Conservation (phyloP, 2,888 invertebrate species). For the Hypolimnas misippus region DNA sequence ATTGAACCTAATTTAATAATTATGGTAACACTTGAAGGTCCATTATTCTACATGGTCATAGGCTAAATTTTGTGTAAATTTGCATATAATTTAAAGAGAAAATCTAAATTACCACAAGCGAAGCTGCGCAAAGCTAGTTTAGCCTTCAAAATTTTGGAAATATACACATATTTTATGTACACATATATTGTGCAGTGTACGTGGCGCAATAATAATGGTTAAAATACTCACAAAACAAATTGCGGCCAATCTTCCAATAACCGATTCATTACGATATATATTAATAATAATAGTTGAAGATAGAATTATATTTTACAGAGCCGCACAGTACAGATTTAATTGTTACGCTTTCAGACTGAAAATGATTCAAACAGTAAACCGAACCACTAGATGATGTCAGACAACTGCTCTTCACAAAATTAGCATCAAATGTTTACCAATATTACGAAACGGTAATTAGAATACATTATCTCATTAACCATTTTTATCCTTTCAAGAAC, state of each 20-base stretch:
- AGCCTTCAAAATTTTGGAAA: too few relatives aligned
- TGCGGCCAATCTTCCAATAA: slow-evolving; percentile 52
- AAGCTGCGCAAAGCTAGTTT: too few relatives aligned
- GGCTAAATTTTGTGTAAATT: too few relatives aligned
- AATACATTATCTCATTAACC: slow-evolving; percentile 22
- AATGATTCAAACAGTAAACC: slow-evolving; percentile 67
- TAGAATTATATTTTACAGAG: slow-evolving; percentile 30
- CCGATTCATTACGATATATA: slow-evolving; percentile 49
- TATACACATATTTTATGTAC: too few relatives aligned
- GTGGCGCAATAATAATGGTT: not conserved
- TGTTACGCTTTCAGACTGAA: slow-evolving; percentile 53
- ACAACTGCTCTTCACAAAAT: slow-evolving; percentile 58
- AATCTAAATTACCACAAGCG: too few relatives aligned
- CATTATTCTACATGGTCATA: too few relatives aligned
- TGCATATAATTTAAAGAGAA: too few relatives aligned
- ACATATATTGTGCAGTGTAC: too few relatives aligned
- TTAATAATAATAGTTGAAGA: not conserved
- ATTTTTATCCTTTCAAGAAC: slow-evolving; percentile 14
- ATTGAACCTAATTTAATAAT: too few relatives aligned
- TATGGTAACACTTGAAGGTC: too few relatives aligned
- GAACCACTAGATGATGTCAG: slow-evolving; percentile 67
- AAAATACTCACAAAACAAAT: slow-evolving; percentile 54
- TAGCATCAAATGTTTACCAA: slow-evolving; percentile 56
- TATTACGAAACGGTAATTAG: slow-evolving; percentile 37
- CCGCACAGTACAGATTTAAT: slow-evolving; percentile 53